Evolutionary conservation across 2,797 vertebrate genomes (phyloP).

Genomic region (Sebastes flavidus): DNA sequence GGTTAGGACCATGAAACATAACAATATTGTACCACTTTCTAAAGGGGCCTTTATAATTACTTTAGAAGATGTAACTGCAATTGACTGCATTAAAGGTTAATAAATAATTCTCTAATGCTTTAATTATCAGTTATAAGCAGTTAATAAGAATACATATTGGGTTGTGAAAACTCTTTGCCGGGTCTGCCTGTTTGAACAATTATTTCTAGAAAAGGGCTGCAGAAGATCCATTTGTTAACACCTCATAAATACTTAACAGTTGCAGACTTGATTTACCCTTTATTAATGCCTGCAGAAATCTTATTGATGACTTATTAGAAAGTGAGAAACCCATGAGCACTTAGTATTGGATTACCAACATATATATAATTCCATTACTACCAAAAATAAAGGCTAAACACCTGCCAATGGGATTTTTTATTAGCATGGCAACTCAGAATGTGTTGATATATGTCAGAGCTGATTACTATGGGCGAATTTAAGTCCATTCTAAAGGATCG

Average conservation of each 20-base stretch:
- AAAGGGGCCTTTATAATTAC: not conserved
- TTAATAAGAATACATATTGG: not conserved
- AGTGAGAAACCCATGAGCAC: not conserved
- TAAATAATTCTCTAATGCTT: not conserved
- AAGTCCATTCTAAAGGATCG: too few relatives aligned
- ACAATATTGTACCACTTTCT: not conserved
- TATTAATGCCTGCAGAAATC: not conserved
- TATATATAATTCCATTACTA: not conserved
- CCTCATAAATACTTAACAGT: not conserved
- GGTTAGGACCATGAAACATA: not conserved
- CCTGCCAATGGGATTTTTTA: not conserved
- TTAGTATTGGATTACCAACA: not conserved
- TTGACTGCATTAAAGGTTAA: not conserved
- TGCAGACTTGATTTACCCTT: not conserved
- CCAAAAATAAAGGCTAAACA: not conserved
- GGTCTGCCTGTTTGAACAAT: not conserved
- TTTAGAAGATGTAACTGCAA: not conserved
- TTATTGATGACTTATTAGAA: not conserved
- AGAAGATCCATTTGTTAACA: not conserved
- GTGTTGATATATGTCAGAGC: not conserved
- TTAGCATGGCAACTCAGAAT: not conserved
- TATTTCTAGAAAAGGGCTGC: not conserved
- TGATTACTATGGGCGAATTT: too few relatives aligned
- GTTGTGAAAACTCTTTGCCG: not conserved
- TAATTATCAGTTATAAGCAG: not conserved